Conservation (phyloP, 2,797 vertebrate genomes). For the Mormyrops boulengeri region DNA sequence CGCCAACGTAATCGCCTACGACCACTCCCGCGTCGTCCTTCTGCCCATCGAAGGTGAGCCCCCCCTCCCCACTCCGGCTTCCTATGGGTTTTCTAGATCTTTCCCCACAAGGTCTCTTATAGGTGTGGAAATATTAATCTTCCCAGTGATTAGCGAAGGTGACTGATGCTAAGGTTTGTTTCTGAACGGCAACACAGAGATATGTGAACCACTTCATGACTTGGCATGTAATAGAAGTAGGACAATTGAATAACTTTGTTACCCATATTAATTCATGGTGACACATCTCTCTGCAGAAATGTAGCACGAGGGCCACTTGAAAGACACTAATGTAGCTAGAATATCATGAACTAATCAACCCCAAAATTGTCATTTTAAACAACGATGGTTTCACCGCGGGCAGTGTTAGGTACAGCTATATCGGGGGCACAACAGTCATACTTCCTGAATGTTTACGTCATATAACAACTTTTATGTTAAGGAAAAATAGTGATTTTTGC, state of each 20-base stretch:
- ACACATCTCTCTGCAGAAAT: neutral
- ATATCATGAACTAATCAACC: neutral
- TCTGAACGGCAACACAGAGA: neutral
- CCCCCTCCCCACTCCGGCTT: neutral
- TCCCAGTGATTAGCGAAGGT: neutral
- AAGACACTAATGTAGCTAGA: neutral
- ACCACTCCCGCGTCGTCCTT: constrained; percentile 90
- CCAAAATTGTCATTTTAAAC: neutral
- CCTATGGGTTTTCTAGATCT: neutral
- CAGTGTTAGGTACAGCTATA: neutral
- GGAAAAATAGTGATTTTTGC: neutral
- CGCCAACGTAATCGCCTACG: constrained; percentile 93
- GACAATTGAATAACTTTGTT: neutral
- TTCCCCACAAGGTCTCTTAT: neutral
- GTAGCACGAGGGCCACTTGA: neutral
- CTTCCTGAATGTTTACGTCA: neutral
- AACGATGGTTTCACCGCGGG: neutral
- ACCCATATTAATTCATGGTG: neutral
- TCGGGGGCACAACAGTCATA: neutral
- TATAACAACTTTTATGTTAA: neutral
- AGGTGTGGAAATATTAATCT: neutral
- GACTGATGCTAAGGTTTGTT: neutral
- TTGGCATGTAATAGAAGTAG: neutral
- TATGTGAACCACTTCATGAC: neutral
- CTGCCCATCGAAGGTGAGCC: constrained; percentile 80